Conservation (phyloP, 2,797 vertebrate genomes). For the Taenioides sp. region DNA sequence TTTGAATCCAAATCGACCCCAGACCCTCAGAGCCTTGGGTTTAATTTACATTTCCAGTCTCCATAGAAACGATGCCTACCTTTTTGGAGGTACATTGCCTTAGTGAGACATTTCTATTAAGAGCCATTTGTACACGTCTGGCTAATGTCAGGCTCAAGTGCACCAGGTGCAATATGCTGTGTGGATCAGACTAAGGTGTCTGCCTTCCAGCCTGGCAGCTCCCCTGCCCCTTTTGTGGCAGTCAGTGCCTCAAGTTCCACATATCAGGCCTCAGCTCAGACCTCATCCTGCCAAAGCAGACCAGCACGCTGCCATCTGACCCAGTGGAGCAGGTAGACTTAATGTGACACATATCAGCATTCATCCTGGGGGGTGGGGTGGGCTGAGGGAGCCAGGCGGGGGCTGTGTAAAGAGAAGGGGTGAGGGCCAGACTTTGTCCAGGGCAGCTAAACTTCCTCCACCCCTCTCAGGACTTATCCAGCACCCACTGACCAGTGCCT, state of each 20-base stretch:
- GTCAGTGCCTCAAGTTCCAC: constrained; percentile 71
- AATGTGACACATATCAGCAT: constrained; percentile 80
- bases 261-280: constrained; percentile 73
- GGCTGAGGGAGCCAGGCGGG: constrained; percentile 56
- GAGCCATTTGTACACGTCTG: constrained; percentile 56
- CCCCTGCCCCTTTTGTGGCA: constrained; percentile 7
- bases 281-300: constrained; percentile 60
- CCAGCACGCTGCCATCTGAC: constrained; percentile 63
- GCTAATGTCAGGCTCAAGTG: constrained; percentile 38
- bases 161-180: constrained; percentile 44
- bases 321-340: constrained; percentile 70
- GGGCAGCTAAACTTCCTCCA: constrained; percentile 83
- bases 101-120: constrained; percentile 52
- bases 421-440: constrained; percentile 74
- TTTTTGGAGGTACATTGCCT: constrained; percentile 54
- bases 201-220: constrained; percentile 57
- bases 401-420: constrained; percentile 51
- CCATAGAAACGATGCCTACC: constrained; percentile 18
- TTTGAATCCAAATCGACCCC: constrained; percentile 35
- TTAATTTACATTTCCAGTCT: constrained; percentile 37
- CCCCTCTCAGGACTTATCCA: constrained; percentile 56
- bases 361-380: constrained; percentile 56
- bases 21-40: constrained; percentile 32
- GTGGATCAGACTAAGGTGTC: constrained; percentile 47
- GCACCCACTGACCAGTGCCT: constrained; percentile 37